Evolutionary conservation across 2,113 vertebrate genomes (phyloP), one percentile per base, ranked within the genome.

Genomic region (Nothobranchius kuhntae): DNA sequence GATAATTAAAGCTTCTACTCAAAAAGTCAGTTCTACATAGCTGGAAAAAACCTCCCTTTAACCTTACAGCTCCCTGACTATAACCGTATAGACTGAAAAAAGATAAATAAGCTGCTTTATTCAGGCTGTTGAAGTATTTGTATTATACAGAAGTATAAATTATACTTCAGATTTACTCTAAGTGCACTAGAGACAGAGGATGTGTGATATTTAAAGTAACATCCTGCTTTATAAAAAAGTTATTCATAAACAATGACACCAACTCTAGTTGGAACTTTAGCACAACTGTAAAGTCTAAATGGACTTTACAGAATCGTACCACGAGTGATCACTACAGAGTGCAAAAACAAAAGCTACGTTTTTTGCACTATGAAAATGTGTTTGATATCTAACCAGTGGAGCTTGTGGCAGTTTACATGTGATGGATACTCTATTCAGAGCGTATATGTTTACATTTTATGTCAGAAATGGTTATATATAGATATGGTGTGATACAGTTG

Each of bases 401-500:
- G 64, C 42, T 61, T 62, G 75, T 62, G 75, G 63, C 66, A 50
- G 73, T 89, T 80, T 78, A 77, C 74, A 62, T 61, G 66, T 65
- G 59, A 71, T 61, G 53, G 56, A 71, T 71, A 68, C 69, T 80
- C 59, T 53, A 24, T 59, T 67, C 21, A 53, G 66, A 75, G 56
- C 59, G 65, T 68, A 74, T 76, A 82, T 78, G 88, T 90, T 89
- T 91, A 88, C 87, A 87, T 83, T 84, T 78, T 72, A 56, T 75
- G 78, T 84, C 78, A 67, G 62, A 64, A 58, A 46, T 69, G 71
- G 69, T 67, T 40, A 21, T 21, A 21, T 21, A 21, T 71, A 84
- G 53, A 71, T 77, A 59, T 69, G 71, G 70, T 81, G 63, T 72
- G 63, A 73, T 62, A 46, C 73, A 62, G 60, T 44, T 74, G 75